Base-by-base conservation (phyloP, 2,888 invertebrate species). In the Philaethria dido region DNA sequence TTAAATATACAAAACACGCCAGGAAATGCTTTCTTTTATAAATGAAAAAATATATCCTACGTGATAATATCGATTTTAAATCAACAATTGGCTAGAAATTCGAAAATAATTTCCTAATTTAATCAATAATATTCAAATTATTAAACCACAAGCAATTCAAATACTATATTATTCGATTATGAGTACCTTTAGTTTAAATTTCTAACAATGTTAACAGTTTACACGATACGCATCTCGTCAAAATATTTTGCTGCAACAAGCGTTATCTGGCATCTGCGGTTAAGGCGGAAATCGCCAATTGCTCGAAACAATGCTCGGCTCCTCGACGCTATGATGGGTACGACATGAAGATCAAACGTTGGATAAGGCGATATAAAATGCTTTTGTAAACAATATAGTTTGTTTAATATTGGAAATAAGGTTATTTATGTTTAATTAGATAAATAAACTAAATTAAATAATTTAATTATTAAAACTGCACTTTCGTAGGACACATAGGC, bases 251-350 rank as follows among this genome's bases (percentile, higher is more conserved):
- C 85, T 80, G 74, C 77, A 82, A 81, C 80, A 81, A 74, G 76
- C 79, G 55, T 81, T 87, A 89, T 90, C 89, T 83, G 45, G 64
- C 74, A 88, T 89, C 89, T 82, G 83, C 80, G 80, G 60, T 60
- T 20, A 85, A 85, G 83, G 83, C 88, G 90, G 90, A 90, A 90
- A 89, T 87, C 84, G 84, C 85, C 89, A 87, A 89, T 89, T 88
- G 87, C 82, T 74, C 75, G 75, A 81, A 84, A 85, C 84, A 85
- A 86, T 83, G 82, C 79, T 74, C 63, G 82, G 80, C 79, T 74
- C 62, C 70, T 75, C 72, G 62, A 42, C 18, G 47, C 18, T 18
- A 60, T 57, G 57, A 57, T 16, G 57, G 16, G 42, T 42, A 55
- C 9, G 14, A 57, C 57, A 16, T 47, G 47, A 22, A 57, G 42